These are phyloP conservation scores for Allolobophora icterica DNA, from an alignment of 2,888 invertebrate genomes.

Conservation along the genomic window DNA sequence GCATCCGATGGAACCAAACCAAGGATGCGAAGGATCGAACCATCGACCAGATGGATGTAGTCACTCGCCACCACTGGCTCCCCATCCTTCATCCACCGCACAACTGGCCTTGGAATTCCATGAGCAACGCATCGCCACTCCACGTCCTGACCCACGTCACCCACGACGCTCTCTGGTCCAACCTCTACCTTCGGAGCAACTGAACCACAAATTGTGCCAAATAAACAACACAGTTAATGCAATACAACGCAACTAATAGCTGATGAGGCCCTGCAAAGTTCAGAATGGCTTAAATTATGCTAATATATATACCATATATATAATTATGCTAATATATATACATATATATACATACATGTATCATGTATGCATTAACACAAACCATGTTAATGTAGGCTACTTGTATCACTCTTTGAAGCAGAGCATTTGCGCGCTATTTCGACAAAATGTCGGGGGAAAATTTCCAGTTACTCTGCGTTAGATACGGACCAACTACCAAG, in stretches of 20 bases:
- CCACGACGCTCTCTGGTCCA: conserved; percentile 51
- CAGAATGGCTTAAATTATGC: background rate
- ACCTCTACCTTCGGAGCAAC: conserved; percentile 80
- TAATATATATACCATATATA: background rate
- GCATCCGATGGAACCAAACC: conserved; percentile 86
- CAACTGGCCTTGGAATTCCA: conserved; percentile 82
- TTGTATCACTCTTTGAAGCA: too few relatives aligned
- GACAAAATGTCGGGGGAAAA: too few relatives aligned
- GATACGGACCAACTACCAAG: too few relatives aligned
- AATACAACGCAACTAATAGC: too few relatives aligned
- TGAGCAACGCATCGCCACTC: conserved; percentile 85
- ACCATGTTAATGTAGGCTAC: background rate
- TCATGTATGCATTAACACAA: background rate
- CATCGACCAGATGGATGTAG: conserved; percentile 77
- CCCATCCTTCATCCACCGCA: conserved; percentile 92
- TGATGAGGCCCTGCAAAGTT: too few relatives aligned
- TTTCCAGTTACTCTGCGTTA: too few relatives aligned
- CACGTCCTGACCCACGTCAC: conserved; percentile 77
- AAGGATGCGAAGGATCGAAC: conserved; percentile 77
- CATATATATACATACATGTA: too few relatives aligned
- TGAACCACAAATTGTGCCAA: conserved; percentile 62
- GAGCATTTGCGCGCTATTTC: too few relatives aligned
- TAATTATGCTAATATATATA: too few relatives aligned
- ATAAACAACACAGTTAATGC: too few relatives aligned
- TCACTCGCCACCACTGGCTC: conserved; percentile 84